Base-by-base conservation (phyloP, 2,888 invertebrate genomes). In the Apotomis capreana region DNA sequence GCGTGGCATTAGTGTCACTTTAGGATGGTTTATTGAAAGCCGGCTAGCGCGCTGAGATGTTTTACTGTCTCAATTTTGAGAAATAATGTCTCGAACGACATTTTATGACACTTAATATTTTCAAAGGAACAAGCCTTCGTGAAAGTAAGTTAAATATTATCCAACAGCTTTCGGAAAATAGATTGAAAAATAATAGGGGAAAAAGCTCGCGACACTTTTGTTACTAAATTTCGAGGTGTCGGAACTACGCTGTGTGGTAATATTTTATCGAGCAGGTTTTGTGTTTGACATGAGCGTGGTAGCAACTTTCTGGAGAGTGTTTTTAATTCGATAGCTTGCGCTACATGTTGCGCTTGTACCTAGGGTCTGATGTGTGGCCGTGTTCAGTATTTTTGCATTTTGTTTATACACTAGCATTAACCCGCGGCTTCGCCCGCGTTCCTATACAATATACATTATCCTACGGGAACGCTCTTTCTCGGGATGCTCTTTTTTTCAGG, bases 21-120 rank as follows among this genome's bases (percentile, higher is more conserved):
- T 74, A 62, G 75, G 79, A 77, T 81, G 76, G 78, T 84, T 87
- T 87, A 86, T 85, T 83, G 84, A 84, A 84, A 84, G 80, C 82
- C 80, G 79, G 68, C 58, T 58, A 80, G 80, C 79, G 81, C 79
- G 79, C 74, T 78, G 76, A 80, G 77, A 78, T 77, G 78, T 77
- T 79, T 76, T 78, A 79, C 80, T 78, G 77, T 81, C 80, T 81
- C 80, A 78, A 82, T 84, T 84, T 86, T 84, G 82, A 80, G 74
- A 85, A 84, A 85, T 84, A 84, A 80, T 78, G 79, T 75, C 78
- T 76, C 68, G 49, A 75, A 62, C 61, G 67, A 63, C 70, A 60
- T 65, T 74, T 76, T 76, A 77, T 74, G 69, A 71, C 68, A 72
- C 69, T 70, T 74, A 70, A 67, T 72, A 72, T 68, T 68, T 72